Evolutionary conservation across 2,113 vertebrate genomes (phyloP).

Genomic region (Cebidichthys violaceus): DNA sequence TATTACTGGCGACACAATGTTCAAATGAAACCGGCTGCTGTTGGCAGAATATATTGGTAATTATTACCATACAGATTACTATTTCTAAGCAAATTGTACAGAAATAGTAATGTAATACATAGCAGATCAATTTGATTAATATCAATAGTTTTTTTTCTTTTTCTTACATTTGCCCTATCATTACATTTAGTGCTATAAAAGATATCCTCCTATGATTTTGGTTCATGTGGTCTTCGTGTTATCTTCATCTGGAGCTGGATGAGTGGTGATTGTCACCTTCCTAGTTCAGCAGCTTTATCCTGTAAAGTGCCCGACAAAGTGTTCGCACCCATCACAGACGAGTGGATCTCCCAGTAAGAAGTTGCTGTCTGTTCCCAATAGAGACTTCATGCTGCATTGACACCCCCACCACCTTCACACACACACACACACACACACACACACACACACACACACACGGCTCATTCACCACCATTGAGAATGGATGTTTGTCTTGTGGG

Average conservation of each 20-base stretch:
- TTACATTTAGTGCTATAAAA: not conserved
- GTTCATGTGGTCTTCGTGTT: not conserved
- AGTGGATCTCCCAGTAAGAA: slow-evolving; percentile 42
- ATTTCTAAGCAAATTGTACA: not conserved
- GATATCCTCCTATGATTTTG: not conserved
- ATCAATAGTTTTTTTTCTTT: not conserved
- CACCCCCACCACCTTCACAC: not conserved
- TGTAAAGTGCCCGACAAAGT: slow-evolving; percentile 12
- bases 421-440: slow-evolving; percentile 4
- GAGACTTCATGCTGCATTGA: slow-evolving; percentile 18
- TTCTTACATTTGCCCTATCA: not conserved
- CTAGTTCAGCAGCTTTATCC: slow-evolving; percentile 23
- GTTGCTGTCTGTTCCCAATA: slow-evolving; percentile 40
- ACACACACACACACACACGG: not conserved
- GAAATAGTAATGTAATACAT: not conserved
- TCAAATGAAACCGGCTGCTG: not conserved
- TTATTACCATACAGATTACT: not conserved
- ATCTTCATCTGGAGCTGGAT: not conserved
- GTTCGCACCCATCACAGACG: slow-evolving; percentile 33
- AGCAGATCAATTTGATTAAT: not conserved
- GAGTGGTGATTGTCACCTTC: slow-evolving; percentile 9
- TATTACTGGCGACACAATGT: slow-evolving; percentile 7
- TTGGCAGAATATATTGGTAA: not conserved
- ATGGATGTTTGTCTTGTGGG: slow-evolving; percentile 10
- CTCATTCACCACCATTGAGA: slow-evolving; percentile 28